phyloP scores from a whole-genome alignment of 1,140 invertebrate species.

The Oreohelix idahoensis region DNA sequence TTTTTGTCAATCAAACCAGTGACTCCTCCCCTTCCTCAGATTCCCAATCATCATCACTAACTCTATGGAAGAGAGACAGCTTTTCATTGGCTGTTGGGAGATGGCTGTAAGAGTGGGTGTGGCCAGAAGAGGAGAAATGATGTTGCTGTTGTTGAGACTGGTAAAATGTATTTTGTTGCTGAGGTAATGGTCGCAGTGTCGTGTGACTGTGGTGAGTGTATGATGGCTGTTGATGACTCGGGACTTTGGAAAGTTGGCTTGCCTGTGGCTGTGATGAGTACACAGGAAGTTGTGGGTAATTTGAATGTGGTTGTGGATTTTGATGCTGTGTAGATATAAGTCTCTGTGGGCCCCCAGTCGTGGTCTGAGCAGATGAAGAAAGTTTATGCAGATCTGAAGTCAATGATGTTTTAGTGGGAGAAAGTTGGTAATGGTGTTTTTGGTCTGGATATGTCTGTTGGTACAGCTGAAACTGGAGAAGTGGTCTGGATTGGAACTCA shows the following conservation, averaged over 20 bases:
- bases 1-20: constrained; percentile 1
- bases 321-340: background rate
- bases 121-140: background rate
- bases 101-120: background rate
- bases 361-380: background rate
- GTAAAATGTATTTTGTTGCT: background rate
- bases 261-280: background rate
- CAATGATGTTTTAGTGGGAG: background rate
- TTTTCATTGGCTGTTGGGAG: background rate
- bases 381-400: background rate
- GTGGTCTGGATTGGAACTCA: background rate
- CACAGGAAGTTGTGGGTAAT: background rate
- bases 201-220: background rate
- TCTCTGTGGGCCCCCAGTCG: background rate
- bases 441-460: background rate
- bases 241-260: background rate
- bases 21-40: constrained; percentile 24
- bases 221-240: background rate
- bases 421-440: background rate
- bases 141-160: background rate
- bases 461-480: background rate
- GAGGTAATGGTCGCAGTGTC: background rate
- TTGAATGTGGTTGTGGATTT: background rate
- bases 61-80: background rate
- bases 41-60: constrained; percentile 17